A percentile compares a stretch with the other conserved stretches of the same genome.
phyloP scores from a whole-genome alignment of 2,888 invertebrate genomes.

The Oligia latruncula region DNA sequence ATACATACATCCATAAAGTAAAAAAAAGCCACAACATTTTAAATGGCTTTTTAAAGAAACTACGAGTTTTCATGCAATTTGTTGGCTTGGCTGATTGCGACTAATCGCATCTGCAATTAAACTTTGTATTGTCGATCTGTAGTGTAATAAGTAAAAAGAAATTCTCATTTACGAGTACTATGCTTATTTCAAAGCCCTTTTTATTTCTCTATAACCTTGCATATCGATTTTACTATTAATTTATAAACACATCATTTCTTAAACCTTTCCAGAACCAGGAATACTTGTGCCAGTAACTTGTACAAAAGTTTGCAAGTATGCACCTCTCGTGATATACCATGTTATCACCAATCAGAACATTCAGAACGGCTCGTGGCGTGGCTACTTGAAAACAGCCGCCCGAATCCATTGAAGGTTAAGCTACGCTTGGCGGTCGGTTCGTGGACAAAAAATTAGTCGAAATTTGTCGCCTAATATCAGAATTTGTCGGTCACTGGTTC shows the following conservation, averaged over 20 bases:
- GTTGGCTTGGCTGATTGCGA: conserved; percentile 18
- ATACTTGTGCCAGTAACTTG: not conserved
- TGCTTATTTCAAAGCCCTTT: not conserved
- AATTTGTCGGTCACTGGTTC: too few relatives aligned
- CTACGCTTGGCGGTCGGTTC: not conserved
- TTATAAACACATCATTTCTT: not conserved
- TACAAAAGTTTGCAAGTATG: not conserved
- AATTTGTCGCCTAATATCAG: too few relatives aligned
- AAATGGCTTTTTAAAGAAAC: not conserved
- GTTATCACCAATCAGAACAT: not conserved
- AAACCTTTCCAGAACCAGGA: not conserved
- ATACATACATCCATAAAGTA: too few relatives aligned
- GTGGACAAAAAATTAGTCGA: too few relatives aligned
- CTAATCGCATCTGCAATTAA: conserved; percentile 14
- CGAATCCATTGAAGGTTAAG: not conserved
- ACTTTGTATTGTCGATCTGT: conserved; percentile 23
- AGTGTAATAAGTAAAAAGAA: not conserved
- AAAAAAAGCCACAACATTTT: too few relatives aligned
- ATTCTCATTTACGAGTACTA: not conserved
- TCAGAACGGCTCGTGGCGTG: not conserved
- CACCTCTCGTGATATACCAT: not conserved
- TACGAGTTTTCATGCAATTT: not conserved
- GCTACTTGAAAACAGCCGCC: not conserved
- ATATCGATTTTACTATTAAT: conserved; percentile 4
- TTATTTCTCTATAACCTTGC: not conserved